Evolutionary conservation across 2,888 invertebrate species (phyloP), one percentile per base, ranked within the genome.

Genomic region (Muschampia plurimacula): DNA sequence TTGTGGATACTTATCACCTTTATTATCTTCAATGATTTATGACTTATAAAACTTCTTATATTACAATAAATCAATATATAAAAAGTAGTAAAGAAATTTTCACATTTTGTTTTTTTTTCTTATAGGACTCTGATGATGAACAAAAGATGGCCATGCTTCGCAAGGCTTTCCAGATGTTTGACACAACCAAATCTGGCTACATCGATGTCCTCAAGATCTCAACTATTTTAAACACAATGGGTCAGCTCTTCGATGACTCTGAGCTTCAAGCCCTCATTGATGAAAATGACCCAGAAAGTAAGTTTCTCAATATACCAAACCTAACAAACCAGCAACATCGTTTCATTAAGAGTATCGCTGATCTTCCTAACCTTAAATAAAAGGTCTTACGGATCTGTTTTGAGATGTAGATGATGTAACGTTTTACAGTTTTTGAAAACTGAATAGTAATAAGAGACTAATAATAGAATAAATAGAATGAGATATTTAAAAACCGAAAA

Each of bases 91-190:
- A 3, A 46, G 9, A 2, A 46, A 9, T n/a, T 13, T 3, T 52
- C n/a, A 52, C 7, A 36, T 60, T 52, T 13, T 55, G 22, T 55
- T 7, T 44, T 41, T n/a, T 12, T 59, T 44, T n/a, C 13, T 60
- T 81, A 74, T 78, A 95, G 95, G 94, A 94, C 78, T 85, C 91
- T 74, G 97, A 97, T 85, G 97, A 97, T 84, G 96, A 97, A 81
- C 97, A 97, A 88, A 97, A 97, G 92, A 96, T 96, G 95, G 97
- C 96, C 95, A 98, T 98, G 93, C 97, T 99, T 95, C 97, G 98
- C 87, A 98, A 98, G 92, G 98, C 98, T 82, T 99, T 99, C 95
- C 98, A 98, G 93, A 99, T 99, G 98, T 99, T 98, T 86, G 99
- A 99, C 93, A 98, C 98, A 79, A 97, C 97, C 81, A 98, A 98